A percentile compares a stretch with the other conserved stretches of the same genome.
These are phyloP conservation scores for Pseudochaenichthys georgianus DNA, from an alignment of 2,797 vertebrate genomes.

Conservation along the genomic window DNA sequence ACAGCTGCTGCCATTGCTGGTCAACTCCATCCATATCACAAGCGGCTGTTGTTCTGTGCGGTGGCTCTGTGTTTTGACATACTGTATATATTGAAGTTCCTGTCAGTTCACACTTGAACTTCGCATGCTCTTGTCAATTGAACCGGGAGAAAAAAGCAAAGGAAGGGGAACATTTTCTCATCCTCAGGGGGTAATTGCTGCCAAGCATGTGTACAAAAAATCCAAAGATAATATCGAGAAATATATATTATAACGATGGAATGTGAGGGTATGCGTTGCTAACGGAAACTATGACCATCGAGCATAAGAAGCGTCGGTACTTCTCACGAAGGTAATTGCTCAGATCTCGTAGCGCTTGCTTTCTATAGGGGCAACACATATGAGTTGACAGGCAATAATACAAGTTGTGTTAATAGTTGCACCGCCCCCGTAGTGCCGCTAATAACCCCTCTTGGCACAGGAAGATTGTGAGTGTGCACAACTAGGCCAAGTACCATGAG, in stretches of 20 bases:
- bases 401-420: not conserved
- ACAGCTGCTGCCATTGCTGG: slow-evolving; percentile 69
- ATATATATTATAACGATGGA: not conserved
- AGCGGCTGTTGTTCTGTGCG: slow-evolving; percentile 37
- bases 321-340: not conserved
- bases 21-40: slow-evolving; percentile 61
- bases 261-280: not conserved
- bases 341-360: not conserved
- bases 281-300: not conserved
- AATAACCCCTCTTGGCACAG: not conserved
- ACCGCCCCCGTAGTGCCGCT: not conserved
- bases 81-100: slow-evolving; percentile 24
- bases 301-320: not conserved
- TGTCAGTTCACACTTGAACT: slow-evolving; percentile 48
- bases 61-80: slow-evolving; percentile 34
- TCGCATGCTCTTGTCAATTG: slow-evolving; percentile 29
- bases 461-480: not conserved
- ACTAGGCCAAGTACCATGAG: not conserved
- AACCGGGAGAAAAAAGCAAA: slow-evolving; percentile 14
- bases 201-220: not conserved
- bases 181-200: not conserved
- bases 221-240: not conserved
- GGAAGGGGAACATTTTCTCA: not conserved
- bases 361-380: not conserved
- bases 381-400: not conserved